Conservation (phyloP, 2,797 vertebrate species). For the Ciconia nigra region DNA sequence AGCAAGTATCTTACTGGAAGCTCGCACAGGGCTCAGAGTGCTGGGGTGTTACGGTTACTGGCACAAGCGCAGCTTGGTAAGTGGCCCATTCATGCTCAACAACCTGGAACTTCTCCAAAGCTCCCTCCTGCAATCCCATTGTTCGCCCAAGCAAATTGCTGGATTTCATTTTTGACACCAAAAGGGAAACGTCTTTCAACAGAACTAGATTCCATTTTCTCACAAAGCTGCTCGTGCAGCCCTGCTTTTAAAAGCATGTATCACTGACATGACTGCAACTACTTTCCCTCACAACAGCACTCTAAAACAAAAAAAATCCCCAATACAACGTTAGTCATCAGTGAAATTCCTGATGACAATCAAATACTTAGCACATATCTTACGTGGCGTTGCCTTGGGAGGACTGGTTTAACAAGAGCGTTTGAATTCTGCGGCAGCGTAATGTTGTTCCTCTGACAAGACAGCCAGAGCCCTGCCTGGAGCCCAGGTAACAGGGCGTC, state of each 20-base stretch:
- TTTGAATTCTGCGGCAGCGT: not conserved
- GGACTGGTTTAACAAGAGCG: not conserved
- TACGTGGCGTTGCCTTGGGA: not conserved
- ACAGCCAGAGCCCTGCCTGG: not conserved
- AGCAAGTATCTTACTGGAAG: not conserved
- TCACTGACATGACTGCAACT: not conserved
- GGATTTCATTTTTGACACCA: not conserved
- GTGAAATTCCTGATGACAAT: not conserved
- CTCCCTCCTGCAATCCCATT: not conserved
- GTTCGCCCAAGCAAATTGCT: not conserved
- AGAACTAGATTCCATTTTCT: not conserved
- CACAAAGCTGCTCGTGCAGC: not conserved
- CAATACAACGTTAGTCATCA: not conserved
- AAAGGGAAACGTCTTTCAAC: not conserved
- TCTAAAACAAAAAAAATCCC: not conserved
- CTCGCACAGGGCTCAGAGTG: not conserved
- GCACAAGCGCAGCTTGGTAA: not conserved
- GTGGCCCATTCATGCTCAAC: not conserved
- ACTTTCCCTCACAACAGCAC: not conserved
- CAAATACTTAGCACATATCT: rapidly evolving
- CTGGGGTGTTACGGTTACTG: not conserved
- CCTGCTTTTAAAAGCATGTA: not conserved
- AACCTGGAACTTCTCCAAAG: not conserved
- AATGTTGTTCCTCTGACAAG: not conserved
- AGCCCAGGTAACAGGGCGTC: not conserved